These are phyloP conservation scores for Timandra comae DNA, from an alignment of 2,888 invertebrate genomes.

Conservation along the genomic window DNA sequence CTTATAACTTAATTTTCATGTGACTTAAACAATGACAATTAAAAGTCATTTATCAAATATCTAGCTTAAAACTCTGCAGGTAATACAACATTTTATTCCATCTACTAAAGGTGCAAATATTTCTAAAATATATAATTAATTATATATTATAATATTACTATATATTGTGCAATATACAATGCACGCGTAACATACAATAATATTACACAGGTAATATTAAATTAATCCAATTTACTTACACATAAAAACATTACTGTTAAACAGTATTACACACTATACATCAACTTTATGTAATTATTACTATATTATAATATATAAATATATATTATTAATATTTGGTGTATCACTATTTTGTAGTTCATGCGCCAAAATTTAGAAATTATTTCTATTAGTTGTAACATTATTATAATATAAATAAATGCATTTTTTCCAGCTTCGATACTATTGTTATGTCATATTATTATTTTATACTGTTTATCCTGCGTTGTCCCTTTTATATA, in stretches of 20 bases:
- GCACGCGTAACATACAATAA: constrained; percentile 65
- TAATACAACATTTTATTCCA: constrained; percentile 68
- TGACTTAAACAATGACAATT: constrained; percentile 34
- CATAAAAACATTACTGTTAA: constrained; percentile 69
- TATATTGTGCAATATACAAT: constrained; percentile 71
- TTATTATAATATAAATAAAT: no score
- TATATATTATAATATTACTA: constrained; percentile 65
- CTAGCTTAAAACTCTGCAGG: constrained; percentile 66
- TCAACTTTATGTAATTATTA: constrained; percentile 52
- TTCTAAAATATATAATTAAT: constrained; percentile 71
- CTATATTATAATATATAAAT: constrained; percentile 27
- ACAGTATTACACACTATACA: constrained; percentile 72
- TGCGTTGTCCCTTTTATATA: constrained; percentile 12
- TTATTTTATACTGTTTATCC: constrained; percentile 3
- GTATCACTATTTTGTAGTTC: constrained; percentile 54
- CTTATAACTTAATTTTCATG: constrained; percentile 49
- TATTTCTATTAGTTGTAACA: no score
- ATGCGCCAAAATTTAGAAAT: constrained; percentile 43
- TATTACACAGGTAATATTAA: no score
- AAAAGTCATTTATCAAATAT: constrained; percentile 36
- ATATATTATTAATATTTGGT: constrained; percentile 48
- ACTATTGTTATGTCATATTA: not conserved
- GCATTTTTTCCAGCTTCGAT: no score
- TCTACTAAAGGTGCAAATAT: constrained; percentile 76
- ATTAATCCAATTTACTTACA: constrained; percentile 54